Evolutionary conservation across 2,113 vertebrate species (phyloP).

Genomic region (Orycteropus afer): DNA sequence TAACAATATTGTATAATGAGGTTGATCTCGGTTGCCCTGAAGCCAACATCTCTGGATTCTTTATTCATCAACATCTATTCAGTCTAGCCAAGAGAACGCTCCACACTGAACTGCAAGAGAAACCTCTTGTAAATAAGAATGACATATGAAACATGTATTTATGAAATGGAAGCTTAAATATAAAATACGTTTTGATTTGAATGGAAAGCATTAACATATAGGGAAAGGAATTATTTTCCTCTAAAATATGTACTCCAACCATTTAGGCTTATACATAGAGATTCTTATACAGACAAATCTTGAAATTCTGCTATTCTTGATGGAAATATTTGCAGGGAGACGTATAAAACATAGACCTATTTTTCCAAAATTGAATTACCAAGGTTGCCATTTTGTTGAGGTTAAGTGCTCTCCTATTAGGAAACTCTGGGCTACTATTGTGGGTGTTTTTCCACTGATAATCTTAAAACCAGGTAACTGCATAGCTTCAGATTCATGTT

Average conservation of each 20-base stretch:
- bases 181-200: neutral
- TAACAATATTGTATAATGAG: constrained; percentile 77
- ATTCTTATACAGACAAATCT: neutral
- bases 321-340: neutral
- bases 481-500: neutral
- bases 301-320: neutral
- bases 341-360: neutral
- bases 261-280: neutral
- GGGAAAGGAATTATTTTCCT: neutral
- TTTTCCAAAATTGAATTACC: neutral
- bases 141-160: neutral
- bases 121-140: constrained; percentile 48
- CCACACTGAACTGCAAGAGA: neutral
- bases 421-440: accelerated
- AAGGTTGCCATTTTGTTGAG: neutral
- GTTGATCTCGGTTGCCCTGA: constrained; percentile 67
- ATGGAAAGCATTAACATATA: neutral
- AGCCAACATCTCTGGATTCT: constrained; percentile 55
- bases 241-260: neutral
- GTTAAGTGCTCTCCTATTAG: accelerated
- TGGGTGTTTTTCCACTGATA: accelerated
- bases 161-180: constrained; percentile 39
- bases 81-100: neutral
- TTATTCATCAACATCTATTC: constrained; percentile 75
- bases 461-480: neutral